Conservation (phyloP, 2,888 invertebrate species). For the Macaria liturata region DNA sequence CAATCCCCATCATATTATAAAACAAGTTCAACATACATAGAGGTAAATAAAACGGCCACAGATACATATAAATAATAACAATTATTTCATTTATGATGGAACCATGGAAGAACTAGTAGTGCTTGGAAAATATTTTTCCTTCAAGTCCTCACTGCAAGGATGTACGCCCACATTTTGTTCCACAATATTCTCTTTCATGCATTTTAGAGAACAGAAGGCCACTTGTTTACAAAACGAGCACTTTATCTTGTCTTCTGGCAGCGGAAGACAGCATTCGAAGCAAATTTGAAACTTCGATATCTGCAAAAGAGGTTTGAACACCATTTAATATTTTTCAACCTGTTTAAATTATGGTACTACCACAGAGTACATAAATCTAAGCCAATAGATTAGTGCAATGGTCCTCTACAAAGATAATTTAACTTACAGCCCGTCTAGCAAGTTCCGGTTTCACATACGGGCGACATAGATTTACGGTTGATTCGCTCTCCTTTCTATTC, state of each 20-base stretch:
- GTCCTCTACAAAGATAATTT: too few relatives aligned
- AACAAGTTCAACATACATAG: too few relatives aligned
- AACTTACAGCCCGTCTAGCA: conserved; percentile 39
- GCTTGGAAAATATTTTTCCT: conserved; percentile 47
- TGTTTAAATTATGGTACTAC: too few relatives aligned
- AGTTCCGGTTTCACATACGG: conserved; percentile 61
- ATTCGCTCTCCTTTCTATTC: conserved; percentile 17
- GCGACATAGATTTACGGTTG: conserved; percentile 40
- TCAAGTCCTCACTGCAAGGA: conserved; percentile 61
- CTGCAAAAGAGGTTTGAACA: conserved; percentile 39
- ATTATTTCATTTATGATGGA: too few relatives aligned
- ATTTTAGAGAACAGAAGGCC: conserved; percentile 59
- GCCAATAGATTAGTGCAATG: too few relatives aligned
- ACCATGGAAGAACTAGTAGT: conserved; percentile 13
- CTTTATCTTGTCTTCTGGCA: conserved; percentile 45
- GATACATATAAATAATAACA: too few relatives aligned
- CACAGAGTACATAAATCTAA: too few relatives aligned
- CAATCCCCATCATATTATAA: too few relatives aligned
- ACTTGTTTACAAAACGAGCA: conserved; percentile 59
- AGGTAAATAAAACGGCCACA: too few relatives aligned
- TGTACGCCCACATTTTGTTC: conserved; percentile 51
- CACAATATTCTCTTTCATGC: conserved; percentile 52
- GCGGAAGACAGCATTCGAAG: conserved; percentile 66
- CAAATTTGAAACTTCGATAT: conserved; percentile 62
- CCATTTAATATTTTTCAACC: too few relatives aligned